Evolutionary conservation across 35 echinoderm and acorn worm species (phyloP).

Genomic region (Stichopus chloronotus): DNA sequence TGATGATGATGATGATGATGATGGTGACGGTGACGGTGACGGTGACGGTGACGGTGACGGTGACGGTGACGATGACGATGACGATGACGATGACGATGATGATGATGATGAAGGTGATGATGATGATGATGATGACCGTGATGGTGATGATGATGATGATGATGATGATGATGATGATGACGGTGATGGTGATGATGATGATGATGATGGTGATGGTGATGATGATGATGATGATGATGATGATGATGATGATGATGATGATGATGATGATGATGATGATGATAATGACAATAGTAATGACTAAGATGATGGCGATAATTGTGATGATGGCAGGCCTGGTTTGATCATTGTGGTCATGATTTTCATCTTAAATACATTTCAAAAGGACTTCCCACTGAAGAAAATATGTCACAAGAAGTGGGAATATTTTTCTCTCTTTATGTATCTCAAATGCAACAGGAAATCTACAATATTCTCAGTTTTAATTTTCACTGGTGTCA

Average conservation of each 20-base stretch:
- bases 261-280: constrained; percentile 16
- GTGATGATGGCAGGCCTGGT: neutral
- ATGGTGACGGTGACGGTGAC: neutral
- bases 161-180: constrained; percentile 16
- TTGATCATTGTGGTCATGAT: no score
- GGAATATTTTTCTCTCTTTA: no score
- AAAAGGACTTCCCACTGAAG: neutral
- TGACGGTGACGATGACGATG: neutral
- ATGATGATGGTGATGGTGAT: constrained; percentile 16
- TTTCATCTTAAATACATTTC: neutral
- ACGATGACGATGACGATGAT: neutral
- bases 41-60: neutral
- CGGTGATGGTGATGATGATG: constrained; percentile 15
- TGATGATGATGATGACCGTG: neutral
- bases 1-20: constrained; percentile 13
- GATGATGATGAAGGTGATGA: neutral
- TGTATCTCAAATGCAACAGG: no score
- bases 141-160: constrained; percentile 8
- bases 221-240: constrained; percentile 16
- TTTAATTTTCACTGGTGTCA: no score
- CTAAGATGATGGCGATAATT: neutral
- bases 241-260: constrained; percentile 16
- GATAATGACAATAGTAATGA: neutral
- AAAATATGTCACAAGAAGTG: neutral
- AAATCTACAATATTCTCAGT: no score